Conservation (phyloP, 2,888 invertebrate species). For the Ectropis crepuscularia region DNA sequence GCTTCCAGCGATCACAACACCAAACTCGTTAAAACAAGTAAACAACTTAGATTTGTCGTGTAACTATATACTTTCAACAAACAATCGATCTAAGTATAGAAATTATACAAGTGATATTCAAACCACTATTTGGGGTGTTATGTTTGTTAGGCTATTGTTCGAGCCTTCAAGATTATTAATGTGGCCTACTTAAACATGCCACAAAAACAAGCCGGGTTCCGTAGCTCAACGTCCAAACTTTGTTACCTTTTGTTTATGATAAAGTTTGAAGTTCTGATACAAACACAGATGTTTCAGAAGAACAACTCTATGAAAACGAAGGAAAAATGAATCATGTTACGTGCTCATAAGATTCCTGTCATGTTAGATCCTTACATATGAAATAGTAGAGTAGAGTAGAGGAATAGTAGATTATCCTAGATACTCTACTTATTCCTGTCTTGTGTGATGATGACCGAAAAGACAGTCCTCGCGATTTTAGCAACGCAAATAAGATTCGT, state of each 20-base stretch:
- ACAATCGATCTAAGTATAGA: conserved; percentile 13
- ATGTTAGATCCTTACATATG: too few species aligned
- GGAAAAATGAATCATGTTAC: too few species aligned
- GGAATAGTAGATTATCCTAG: too few species aligned
- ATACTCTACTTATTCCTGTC: too few species aligned
- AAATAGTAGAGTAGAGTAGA: too few species aligned
- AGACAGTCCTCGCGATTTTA: too few species aligned
- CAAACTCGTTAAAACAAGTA: too few species aligned
- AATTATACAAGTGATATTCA: conserved; percentile 17
- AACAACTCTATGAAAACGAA: background rate
- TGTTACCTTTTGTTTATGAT: conserved; percentile 63
- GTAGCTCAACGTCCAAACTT: conserved; percentile 59
- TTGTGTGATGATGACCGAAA: too few species aligned
- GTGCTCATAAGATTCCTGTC: too few species aligned
- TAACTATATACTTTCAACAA: background rate
- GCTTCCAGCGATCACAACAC: too few species aligned
- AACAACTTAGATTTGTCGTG: background rate
- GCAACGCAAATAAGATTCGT: too few species aligned
- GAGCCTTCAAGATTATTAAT: conserved; percentile 47
- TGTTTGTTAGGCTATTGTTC: conserved; percentile 36
- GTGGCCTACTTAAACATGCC: conserved; percentile 45
- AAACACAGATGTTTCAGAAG: conserved; percentile 23
- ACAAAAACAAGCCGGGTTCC: conserved; percentile 51
- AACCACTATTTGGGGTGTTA: conserved; percentile 15
- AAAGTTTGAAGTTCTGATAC: conserved; percentile 61